These are phyloP conservation scores for mouse (Mus musculus) DNA, from an alignment of 2,113 vertebrate genomes.

Conservation along the genomic window DNA sequence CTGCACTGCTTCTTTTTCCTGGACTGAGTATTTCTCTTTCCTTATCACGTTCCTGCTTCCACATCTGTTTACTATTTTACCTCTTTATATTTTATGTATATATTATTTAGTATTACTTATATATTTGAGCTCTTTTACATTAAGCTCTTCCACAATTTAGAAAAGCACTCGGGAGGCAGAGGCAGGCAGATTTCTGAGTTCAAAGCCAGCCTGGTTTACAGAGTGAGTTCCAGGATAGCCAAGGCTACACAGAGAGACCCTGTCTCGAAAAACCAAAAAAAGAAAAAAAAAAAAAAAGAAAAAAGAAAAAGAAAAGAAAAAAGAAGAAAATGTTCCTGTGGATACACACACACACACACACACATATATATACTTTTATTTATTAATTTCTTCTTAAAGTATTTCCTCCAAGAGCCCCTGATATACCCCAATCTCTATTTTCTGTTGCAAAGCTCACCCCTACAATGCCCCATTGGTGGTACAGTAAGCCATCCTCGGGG, in stretches of 20 bases:
- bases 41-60: not conserved
- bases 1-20: constrained; percentile 13
- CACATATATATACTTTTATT: not conserved
- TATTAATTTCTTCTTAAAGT: not conserved
- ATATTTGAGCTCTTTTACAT: not conserved
- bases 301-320: too few relatives aligned
- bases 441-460: not conserved
- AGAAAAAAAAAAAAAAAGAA: too few relatives aligned
- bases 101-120: not conserved
- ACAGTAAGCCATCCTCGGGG: not conserved
- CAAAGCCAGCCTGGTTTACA: too few relatives aligned
- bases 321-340: too few relatives aligned
- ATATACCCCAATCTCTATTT: not conserved
- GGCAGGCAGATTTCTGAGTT: too few relatives aligned
- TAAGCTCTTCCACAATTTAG: not conserved
- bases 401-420: not conserved
- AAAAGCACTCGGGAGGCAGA: too few relatives aligned
- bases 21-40: not conserved
- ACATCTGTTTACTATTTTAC: not conserved
- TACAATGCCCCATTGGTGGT: not conserved
- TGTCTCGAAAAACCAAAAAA: too few relatives aligned
- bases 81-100: not conserved
- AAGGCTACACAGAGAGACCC: too few relatives aligned
- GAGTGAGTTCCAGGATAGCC: too few relatives aligned
- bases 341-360: too few relatives aligned